These are phyloP conservation scores for Netelia virgata DNA, from an alignment of 2,888 invertebrate species.

Conservation along the genomic window DNA sequence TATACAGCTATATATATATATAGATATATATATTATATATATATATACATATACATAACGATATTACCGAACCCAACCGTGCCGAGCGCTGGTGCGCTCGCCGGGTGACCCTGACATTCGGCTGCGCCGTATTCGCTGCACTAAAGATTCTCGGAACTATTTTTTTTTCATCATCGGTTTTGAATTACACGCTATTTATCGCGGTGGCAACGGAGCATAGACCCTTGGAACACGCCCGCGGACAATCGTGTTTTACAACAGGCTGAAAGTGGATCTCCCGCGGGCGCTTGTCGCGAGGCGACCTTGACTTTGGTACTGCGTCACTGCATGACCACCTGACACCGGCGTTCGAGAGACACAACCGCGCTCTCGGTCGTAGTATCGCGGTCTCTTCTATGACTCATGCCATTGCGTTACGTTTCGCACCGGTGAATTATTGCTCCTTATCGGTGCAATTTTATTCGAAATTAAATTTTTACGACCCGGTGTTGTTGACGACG, in stretches of 20 bases:
- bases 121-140: slow-evolving; percentile 52
- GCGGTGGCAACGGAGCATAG: too few species aligned
- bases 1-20: slow-evolving; percentile 15
- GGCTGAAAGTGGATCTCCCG: slow-evolving; percentile 19
- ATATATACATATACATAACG: too few species aligned
- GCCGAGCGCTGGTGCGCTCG: slow-evolving; percentile 71
- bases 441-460: slow-evolving; percentile 4
- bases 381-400: slow-evolving; percentile 13
- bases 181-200: too few species aligned
- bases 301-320: slow-evolving; percentile 65
- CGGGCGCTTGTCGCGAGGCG: slow-evolving; percentile 29
- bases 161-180: too few species aligned
- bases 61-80: slow-evolving; percentile 55
- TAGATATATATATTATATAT: too few species aligned
- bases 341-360: slow-evolving; percentile 21
- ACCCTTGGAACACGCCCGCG: slow-evolving; percentile 24
- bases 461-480: not conserved
- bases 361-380: slow-evolving; percentile 6
- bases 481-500: not conserved
- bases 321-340: slow-evolving; percentile 54
- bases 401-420: slow-evolving; percentile 2
- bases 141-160: not conserved
- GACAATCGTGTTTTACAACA: slow-evolving; percentile 12
- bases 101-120: slow-evolving; percentile 80
- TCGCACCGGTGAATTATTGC: slow-evolving; percentile 18